Percentiles rank a stretch among this genome's conserved stretches.
phyloP scores from a whole-genome alignment of 1,140 invertebrate species.

The Augochlora pura region DNA sequence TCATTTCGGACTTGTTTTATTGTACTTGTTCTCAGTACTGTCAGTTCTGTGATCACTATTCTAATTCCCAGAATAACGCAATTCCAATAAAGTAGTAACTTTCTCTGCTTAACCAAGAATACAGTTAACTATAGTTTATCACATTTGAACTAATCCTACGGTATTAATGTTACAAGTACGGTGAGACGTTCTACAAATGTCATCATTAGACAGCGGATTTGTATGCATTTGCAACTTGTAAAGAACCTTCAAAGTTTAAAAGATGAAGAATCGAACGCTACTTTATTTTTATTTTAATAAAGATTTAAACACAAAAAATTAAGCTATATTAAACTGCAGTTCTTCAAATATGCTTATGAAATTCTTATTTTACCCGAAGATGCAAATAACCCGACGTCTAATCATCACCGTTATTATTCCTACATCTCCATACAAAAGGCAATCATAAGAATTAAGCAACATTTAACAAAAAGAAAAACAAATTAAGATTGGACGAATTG shows the following conservation, averaged over 20 bases:
- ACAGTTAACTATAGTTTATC: neutral
- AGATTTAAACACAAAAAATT: too few species aligned
- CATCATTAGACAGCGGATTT: neutral
- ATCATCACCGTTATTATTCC: neutral
- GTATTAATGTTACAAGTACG: slow-evolving; percentile 14
- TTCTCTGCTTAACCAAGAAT: neutral
- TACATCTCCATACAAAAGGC: slow-evolving; percentile 9
- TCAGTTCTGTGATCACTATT: neutral
- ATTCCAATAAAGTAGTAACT: neutral
- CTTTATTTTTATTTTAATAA: too few species aligned
- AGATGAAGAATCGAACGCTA: too few species aligned
- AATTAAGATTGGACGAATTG: neutral
- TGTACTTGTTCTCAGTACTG: neutral
- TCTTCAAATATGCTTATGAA: too few species aligned
- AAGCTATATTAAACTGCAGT: too few species aligned
- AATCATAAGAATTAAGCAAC: neutral
- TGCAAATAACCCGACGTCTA: too few species aligned
- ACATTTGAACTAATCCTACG: slow-evolving; percentile 4
- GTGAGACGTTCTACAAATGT: slow-evolving; percentile 6
- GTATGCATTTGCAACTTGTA: neutral
- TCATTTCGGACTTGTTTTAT: neutral
- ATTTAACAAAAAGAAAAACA: neutral
- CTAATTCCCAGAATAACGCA: neutral
- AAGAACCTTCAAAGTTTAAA: too few species aligned
- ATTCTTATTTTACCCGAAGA: too few species aligned